Evolutionary conservation across 2,797 vertebrate genomes (phyloP).

Genomic region (Ispidina picta): DNA sequence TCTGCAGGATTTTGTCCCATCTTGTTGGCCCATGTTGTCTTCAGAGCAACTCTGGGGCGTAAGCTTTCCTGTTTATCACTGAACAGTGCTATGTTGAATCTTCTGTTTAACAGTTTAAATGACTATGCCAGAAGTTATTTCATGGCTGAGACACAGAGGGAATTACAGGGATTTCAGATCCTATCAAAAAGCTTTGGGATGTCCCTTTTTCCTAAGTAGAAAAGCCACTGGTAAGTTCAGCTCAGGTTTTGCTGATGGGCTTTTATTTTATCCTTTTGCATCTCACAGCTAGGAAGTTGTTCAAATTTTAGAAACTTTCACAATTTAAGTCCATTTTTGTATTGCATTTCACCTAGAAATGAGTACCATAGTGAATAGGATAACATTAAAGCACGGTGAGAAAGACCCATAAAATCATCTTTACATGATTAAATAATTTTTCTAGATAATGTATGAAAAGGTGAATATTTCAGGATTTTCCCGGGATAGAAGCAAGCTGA

Average conservation of each 20-base stretch:
- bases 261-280: neutral
- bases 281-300: neutral
- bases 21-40: neutral
- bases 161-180: neutral
- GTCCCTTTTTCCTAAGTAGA: neutral
- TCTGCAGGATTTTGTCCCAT: neutral
- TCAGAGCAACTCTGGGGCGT: neutral
- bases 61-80: neutral
- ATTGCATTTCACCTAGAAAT: neutral
- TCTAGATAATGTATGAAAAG: neutral
- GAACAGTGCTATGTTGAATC: neutral
- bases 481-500: neutral
- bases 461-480: neutral
- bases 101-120: neutral
- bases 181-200: neutral
- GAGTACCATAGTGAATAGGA: neutral
- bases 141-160: neutral
- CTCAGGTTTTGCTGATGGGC: neutral
- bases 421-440: neutral
- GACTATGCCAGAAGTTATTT: neutral
- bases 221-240: neutral
- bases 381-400: neutral
- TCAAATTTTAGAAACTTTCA: neutral
- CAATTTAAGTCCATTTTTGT: neutral
- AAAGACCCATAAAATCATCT: neutral